phyloP scores from a whole-genome alignment of 2,888 invertebrate genomes.

The Psylliodes chrysocephalus region DNA sequence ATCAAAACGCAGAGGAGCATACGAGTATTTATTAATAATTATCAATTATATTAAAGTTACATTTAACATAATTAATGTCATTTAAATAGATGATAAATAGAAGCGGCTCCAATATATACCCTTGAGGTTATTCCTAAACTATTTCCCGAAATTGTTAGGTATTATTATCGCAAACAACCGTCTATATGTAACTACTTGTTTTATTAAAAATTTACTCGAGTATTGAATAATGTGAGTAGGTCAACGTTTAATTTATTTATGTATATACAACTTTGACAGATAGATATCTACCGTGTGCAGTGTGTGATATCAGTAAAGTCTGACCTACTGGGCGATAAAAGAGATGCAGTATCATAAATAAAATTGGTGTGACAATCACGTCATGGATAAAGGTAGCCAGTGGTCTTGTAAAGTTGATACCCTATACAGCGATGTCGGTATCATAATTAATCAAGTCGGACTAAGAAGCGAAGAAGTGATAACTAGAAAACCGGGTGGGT shows the following conservation, averaged over 20 bases:
- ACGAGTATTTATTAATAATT: too few species aligned
- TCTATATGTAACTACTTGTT: too few species aligned
- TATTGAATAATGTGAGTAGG: not conserved
- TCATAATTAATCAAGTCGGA: constrained; percentile 36
- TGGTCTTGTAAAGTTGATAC: constrained; percentile 32
- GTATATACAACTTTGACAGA: not conserved
- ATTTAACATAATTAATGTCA: too few species aligned
- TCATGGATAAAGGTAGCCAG: constrained; percentile 25
- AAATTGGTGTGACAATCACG: constrained; percentile 31
- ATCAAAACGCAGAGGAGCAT: not conserved
- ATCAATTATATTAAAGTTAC: too few species aligned
- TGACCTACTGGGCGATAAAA: constrained; percentile 22
- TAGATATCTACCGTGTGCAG: constrained; percentile 2
- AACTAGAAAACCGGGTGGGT: constrained; percentile 33
- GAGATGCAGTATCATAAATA: constrained; percentile 25
- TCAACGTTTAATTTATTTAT: constrained; percentile 5
- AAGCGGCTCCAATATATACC: too few species aligned
- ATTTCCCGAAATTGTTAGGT: too few species aligned
- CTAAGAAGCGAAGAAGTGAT: constrained; percentile 35
- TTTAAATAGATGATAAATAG: too few species aligned
- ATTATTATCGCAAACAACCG: too few species aligned
- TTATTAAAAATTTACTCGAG: too few species aligned
- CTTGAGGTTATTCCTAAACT: too few species aligned
- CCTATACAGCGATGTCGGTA: constrained; percentile 25
- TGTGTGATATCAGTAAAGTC: not conserved